Base-by-base conservation (phyloP, 35 echinoderm and acorn worm genomes). In the Heliocidaris tuberculata region DNA sequence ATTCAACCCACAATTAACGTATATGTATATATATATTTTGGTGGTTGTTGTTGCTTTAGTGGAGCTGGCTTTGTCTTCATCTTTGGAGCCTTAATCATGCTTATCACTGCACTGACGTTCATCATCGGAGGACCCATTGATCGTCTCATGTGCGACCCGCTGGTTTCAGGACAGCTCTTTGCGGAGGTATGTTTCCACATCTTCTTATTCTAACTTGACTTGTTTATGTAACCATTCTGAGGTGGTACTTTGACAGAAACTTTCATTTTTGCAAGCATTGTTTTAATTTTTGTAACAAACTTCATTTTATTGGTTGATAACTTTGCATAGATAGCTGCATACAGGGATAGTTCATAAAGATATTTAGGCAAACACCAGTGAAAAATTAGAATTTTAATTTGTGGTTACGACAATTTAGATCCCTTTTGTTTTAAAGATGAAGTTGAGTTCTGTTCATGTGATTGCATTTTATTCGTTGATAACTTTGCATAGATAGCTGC, bases 41-140 rank as follows among this genome's bases (percentile, higher is more conserved):
- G 35, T 42, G 0, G 35, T 42, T 42, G 35, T 42, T 42, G 35
- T 19, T 21, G 7, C 27, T 35, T 89, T 85, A 99, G 98, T 94
- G 98, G 94, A 49, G 93, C 95, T 48, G 97, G 94, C 0, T 50
- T 99, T 60, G 93, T 95, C 13, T 94, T 95, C 16, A 96, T 99
- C 27, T 96, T 99, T 86, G 95, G 94, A 50, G 91, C 93, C 5
- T 94, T 95, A 13, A 95, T 97, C 70, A 96, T 99, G 98, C 54
- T 97, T 32, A 93, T 97, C 31, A 97, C 98, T 2, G 94, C 95
- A 9, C 86, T 99, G 24, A 95, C 96, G 27, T 99, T 99, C 78
- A 94, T 99, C 88, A 94, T 97, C n/a, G 98, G 98, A 85, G 98
- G 98, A 93, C 98, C 98, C 4, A 52, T 99, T 30, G 96, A 99